Base-by-base conservation (phyloP, 2,888 invertebrate genomes). In the Venustoraphidia nigricollis region DNA sequence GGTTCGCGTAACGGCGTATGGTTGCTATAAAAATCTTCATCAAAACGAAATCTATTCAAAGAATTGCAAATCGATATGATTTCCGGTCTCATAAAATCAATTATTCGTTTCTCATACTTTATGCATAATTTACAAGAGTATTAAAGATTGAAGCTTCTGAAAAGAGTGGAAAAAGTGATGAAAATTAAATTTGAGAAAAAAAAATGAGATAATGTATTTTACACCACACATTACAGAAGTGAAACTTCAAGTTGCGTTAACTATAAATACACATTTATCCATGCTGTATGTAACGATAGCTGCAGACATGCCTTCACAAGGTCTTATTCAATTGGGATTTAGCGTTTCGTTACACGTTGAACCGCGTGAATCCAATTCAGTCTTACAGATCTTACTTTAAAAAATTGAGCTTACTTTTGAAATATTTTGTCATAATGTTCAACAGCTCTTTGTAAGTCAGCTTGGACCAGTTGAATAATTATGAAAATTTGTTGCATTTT, bases 361-460 rank as follows among this genome's bases (percentile, higher is more conserved):
- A 1, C 27, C 6, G 3, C 27, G 6, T 27, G 27, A 27, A 27
- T 27, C 27, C 27, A 27, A 27, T 27, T 44, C n/a, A 47, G 3
- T 17, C n/a, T 17, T 17, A 11, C 9, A 3, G 39, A 1, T 4
- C 13, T 35, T 8, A 44, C 27, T 27, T 17, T 4, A 17, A 17
- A 17, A 27, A 27, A 27, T 38, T 44, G 40, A 51, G 75, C 81
- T 76, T 68, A 87, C 89, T 86, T 83, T 62, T 86, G 79, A 66
- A 93, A 94, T 43, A 83, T 67, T 65, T 81, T 83, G 59, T 90
- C 86, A 57, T 86, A 84, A 61, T 79, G 79, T 60, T 90, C 89
- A 52, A 84, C 76, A 6, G 86, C 85, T 56, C 81, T 76, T 60
- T 88, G 85, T 44, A 90, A 66, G 68, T 90, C 90, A 0, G 83